These are phyloP conservation scores for Bombylius major DNA, from an alignment of 2,888 invertebrate species.

Conservation along the genomic window DNA sequence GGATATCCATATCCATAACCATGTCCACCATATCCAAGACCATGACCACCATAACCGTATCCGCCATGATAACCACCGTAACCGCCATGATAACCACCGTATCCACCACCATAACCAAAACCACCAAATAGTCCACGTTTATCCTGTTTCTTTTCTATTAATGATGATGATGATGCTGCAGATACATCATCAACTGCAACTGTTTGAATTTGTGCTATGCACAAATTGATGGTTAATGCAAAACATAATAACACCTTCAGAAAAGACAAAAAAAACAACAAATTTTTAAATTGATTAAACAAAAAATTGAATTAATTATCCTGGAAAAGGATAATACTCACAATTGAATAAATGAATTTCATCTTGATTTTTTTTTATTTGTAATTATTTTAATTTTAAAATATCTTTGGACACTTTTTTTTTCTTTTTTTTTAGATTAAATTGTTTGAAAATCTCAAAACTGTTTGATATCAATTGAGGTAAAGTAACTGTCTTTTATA, in stretches of 20 bases:
- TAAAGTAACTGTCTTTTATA: conserved; percentile 5
- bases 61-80: not conserved
- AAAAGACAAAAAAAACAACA: not conserved
- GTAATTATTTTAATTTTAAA: not conserved
- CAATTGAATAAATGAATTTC: not conserved
- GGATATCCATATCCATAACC: not conserved
- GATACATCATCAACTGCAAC: not conserved
- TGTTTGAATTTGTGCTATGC: not conserved
- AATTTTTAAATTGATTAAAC: not conserved
- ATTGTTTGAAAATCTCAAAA: not conserved
- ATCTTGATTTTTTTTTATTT: not conserved
- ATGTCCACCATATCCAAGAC: not conserved
- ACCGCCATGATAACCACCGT: not conserved
- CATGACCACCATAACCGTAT: not conserved
- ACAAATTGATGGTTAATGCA: not conserved
- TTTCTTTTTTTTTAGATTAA: not conserved
- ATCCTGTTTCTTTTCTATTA: not conserved
- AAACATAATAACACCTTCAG: not conserved
- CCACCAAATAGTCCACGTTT: conserved; percentile 2
- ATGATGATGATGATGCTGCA: not conserved
- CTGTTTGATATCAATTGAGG: not conserved
- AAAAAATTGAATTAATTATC: not conserved
- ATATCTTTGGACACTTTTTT: not conserved
- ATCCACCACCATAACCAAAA: conserved; percentile 1
- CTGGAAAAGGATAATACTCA: not conserved